Evolutionary conservation across 2,797 vertebrate genomes (phyloP).

Genomic region (Aldrovandia affinis): DNA sequence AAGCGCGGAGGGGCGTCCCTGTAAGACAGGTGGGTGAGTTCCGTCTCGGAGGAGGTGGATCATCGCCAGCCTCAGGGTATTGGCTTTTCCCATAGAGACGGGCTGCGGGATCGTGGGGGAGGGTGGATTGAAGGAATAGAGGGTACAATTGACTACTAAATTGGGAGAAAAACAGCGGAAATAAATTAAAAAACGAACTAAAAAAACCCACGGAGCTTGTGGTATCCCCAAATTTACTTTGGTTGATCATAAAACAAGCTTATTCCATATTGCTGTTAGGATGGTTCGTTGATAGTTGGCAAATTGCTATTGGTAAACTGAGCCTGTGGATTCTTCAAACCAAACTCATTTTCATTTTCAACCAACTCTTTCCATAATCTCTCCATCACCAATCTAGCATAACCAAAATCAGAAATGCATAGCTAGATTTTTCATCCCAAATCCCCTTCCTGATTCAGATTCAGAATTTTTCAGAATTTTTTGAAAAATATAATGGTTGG

Average conservation of each 20-base stretch:
- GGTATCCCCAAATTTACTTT: not conserved
- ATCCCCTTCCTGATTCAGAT: not conserved
- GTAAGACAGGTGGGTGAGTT: too few species aligned
- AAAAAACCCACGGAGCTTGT: not conserved
- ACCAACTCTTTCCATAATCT: not conserved
- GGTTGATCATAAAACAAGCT: not conserved
- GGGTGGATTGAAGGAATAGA: too few species aligned
- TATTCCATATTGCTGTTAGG: not conserved
- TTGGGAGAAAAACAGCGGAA: too few species aligned
- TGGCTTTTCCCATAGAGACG: too few species aligned
- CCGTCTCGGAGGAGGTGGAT: too few species aligned
- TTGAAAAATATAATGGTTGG: not conserved
- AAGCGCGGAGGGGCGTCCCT: too few species aligned
- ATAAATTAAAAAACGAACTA: too few species aligned
- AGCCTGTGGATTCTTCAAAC: not conserved
- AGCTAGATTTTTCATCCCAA: too few species aligned
- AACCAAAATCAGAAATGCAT: not conserved
- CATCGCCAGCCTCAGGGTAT: too few species aligned
- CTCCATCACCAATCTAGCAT: not conserved
- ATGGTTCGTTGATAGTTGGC: not conserved
- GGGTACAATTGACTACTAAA: too few species aligned
- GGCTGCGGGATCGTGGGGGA: too few species aligned
- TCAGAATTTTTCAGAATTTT: too few species aligned
- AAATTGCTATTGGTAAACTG: not conserved
- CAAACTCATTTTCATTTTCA: not conserved